Evolutionary conservation across 2,113 vertebrate species (phyloP), one percentile per base, ranked within the genome.

Genomic region (Pelvicachromis taeniatus): DNA sequence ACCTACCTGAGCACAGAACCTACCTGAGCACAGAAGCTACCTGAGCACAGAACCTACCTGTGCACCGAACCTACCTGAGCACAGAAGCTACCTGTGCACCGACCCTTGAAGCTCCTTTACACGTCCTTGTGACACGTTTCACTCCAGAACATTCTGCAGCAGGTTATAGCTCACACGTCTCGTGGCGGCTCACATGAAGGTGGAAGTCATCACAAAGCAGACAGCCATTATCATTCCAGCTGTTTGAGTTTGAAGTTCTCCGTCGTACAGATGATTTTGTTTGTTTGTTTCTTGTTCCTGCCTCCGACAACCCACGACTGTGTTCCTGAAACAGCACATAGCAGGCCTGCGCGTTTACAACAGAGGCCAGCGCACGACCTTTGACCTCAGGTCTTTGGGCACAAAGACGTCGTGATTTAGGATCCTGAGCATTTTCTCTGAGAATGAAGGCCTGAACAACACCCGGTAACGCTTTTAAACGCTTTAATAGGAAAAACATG

Each of bases 221-320:
- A 0, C 56, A 4, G 26, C 31, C 59, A 14, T 42, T 1, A 9
- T 0, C n/a, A 23, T 68, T 68, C 14, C 61, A 65, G 12, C 61
- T 23, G 63, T 40, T 65, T 65, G 61, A 65, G 61, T 3, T 40
- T 42, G 3, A 68, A 21, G 1, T 23, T 68, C n/a, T 68, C 35
- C 35, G 4, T 68, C 38, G 5, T 12, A 68, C 63, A 9, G 63
- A 42, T 68, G 5, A 42, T 68, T 23, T 17, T 19, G 9, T 0
- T 23, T 12, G 42, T 14, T 40, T 68, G 61, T 0, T 65, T 2
- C 6, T 8, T 38, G 33, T 8, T 65, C n/a, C n/a, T 68, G 63
- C 23, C 38, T 68, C n/a, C 23, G 42, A 38, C 63, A 23, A 21
- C 48, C 48, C 13, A 48, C 17, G 16, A 50, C 17, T 17, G 48